Evolutionary conservation across 2,888 invertebrate genomes (phyloP).

Genomic region (Thymelicus acteon): DNA sequence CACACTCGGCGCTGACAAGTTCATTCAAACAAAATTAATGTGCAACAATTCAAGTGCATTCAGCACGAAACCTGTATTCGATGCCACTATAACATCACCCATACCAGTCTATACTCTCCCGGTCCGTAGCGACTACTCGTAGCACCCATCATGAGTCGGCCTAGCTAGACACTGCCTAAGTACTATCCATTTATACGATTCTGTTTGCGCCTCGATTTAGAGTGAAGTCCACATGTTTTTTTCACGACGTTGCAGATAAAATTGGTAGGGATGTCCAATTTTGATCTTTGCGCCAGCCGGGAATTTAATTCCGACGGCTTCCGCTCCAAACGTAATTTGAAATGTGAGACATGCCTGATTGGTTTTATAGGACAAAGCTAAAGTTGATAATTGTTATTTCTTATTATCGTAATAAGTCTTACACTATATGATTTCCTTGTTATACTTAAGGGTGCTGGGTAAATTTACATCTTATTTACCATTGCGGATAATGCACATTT

Average conservation of each 20-base stretch:
- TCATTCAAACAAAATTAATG: too few relatives aligned
- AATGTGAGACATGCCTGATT: conserved; percentile 28
- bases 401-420: conserved; percentile 15
- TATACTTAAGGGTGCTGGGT: neutral
- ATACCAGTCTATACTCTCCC: neutral
- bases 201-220: conserved; percentile 29
- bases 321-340: conserved; percentile 35
- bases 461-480: too few relatives aligned
- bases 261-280: conserved; percentile 33
- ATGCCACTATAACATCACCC: too few relatives aligned
- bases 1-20: too few relatives aligned
- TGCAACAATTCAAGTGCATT: too few relatives aligned
- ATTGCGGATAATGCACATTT: too few relatives aligned
- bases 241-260: conserved; percentile 28
- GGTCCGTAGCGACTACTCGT: neutral
- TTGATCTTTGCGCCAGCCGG: conserved; percentile 33
- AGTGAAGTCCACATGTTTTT: conserved; percentile 20
- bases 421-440: neutral
- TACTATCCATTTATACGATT: conserved; percentile 24
- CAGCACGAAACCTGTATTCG: too few relatives aligned
- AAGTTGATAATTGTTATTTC: conserved; percentile 14
- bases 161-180: neutral
- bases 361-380: conserved; percentile 23
- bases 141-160: conserved; percentile 8
- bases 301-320: conserved; percentile 33